Evolutionary conservation across 2,113 vertebrate species (phyloP), one percentile per base, ranked within the genome.

Genomic region (Aplodontia rufa): DNA sequence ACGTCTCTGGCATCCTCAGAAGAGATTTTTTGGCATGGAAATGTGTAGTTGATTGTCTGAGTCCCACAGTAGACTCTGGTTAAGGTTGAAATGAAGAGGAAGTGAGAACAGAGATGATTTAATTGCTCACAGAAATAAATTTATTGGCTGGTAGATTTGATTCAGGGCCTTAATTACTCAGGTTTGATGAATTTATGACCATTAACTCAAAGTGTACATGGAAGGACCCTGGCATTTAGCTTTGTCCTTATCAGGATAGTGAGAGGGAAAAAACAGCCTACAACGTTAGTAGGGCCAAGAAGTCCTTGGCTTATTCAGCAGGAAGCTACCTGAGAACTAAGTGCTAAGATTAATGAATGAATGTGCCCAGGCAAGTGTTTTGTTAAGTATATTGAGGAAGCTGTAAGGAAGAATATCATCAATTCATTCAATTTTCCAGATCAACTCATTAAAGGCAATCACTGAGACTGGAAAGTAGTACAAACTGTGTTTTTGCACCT

Each of bases 81-180:
- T 76, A 83, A 88, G 89, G 51, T 45, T 91, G 78, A 88, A 95
- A 86, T 93, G 69, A 76, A 96, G 85, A 93, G 94, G 78, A 96
- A 96, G 42, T 87, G 49, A 94, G 91, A 91, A 81, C 66, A 80
- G 58, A 95, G 74, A 91, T 97, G 91, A 91, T 78, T 95, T 95
- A 55, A 93, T 91, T 90, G 60, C 78, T 87, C 47, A 40, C 17
- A 80, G 76, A 87, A 94, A 89, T 90, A 89, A 87, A 87, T 74
- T 55, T 83, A 32, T 58, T 53, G 83, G 35, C 30, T 28, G 20
- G 30, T 64, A 75, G 62, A 91, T 83, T 79, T 75, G 55, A 55
- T 58, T 49, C 7, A 76, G 66, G 71, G 28, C 30, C 49, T 26
- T 94, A 68, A 91, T 92, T 96, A 90, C 86, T 95, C 79, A 92